phyloP scores from a whole-genome alignment of 2,113 vertebrate species.

The Cinclus mexicanus region DNA sequence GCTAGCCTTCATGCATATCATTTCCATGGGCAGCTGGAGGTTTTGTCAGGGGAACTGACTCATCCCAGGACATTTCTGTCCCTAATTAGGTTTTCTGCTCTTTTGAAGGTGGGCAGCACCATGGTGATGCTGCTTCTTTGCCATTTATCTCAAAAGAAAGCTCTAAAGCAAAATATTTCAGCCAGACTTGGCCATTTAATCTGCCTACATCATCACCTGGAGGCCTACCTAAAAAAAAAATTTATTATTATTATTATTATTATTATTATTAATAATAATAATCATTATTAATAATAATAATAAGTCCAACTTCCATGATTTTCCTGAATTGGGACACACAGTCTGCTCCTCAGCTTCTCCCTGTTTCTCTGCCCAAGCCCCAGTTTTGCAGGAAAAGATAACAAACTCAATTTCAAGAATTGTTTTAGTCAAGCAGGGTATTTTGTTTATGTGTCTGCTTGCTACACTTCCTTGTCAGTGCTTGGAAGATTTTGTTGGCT shows the following conservation, averaged over 20 bases:
- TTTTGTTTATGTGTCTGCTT: conserved; percentile 7
- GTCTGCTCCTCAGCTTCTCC: background rate
- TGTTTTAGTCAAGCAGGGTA: background rate
- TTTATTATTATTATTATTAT: no score
- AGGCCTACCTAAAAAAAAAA: background rate
- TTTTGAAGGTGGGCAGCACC: background rate
- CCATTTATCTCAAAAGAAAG: background rate
- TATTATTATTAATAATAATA: no score
- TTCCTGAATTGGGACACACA: background rate
- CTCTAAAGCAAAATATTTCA: background rate
- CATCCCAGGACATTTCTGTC: background rate
- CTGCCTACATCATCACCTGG: background rate
- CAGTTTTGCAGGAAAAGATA: background rate
- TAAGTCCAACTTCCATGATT: background rate
- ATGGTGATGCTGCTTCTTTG: background rate
- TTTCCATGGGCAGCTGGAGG: background rate
- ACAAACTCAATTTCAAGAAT: rapidly evolving
- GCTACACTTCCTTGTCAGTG: background rate
- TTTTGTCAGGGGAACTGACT: background rate
- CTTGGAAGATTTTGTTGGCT: background rate
- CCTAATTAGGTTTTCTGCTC: background rate
- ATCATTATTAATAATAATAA: no score
- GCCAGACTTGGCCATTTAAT: background rate
- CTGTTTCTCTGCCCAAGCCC: background rate
- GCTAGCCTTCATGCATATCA: background rate